Base-by-base conservation (phyloP, 2,797 vertebrate species). In the Liparis tanakae region DNA sequence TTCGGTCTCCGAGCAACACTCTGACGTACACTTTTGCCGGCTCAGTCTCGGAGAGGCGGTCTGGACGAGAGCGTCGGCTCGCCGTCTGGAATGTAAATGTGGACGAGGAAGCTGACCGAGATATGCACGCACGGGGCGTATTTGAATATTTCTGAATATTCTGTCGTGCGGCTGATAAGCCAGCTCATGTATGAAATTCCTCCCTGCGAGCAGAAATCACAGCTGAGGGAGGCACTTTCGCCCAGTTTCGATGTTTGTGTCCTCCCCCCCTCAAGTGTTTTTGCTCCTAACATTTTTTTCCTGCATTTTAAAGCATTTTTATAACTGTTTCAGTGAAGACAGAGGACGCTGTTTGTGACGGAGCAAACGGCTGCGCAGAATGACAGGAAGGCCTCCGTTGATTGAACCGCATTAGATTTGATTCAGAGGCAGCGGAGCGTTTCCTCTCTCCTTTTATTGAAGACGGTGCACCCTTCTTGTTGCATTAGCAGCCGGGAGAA, bases 41-140 rank as follows among this genome's bases (percentile, higher is more conserved):
- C 76, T 79, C 46, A 10, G 48, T 72, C 48, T 37, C 14, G 18
- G 71, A 34, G 58, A 68, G 70, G 20, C 10, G 10, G 48, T 37
- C 46, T 71, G 18, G 60, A 71, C 22, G 48, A 72, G n/a, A 14
- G 74, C n/a, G 77, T 67, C 61, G 34, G 67, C 66, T 67, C 59
- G 36, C 34, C 65, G 73, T 60, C 63, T 50, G 14, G 84, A 72
- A 86, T 82, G 57, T 69, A 79, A 74, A 85, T 79, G 51, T 58
- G 61, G 14, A 30, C 37, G 44, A 60, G 62, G 57, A 41, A 48
- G 41, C 22, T 6, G 5, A 33, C 48, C 50, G 48, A 75, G 44
- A 64, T 30, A 50, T 41, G 41, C 70, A 54, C 36, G 41, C 70
- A 54, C 36, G 51, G 25, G 4, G 36, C 12, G 69, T 30, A 30